Base-by-base conservation (phyloP, 2,888 invertebrate genomes). In the Tetramorium bicarinatum region DNA sequence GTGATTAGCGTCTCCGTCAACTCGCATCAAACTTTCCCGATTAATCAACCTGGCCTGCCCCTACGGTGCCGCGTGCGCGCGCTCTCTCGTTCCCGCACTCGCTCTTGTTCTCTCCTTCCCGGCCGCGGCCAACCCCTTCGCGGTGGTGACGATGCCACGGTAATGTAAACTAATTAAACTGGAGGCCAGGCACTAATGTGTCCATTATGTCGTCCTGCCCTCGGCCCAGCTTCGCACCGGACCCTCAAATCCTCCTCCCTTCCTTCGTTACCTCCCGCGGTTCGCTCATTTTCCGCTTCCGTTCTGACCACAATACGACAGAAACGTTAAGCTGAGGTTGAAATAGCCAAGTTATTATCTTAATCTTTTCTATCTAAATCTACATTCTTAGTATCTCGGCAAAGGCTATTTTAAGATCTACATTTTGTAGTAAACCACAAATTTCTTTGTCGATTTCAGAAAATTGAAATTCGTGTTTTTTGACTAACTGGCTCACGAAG, bases 101-200 rank as follows among this genome's bases (percentile, higher is more conserved):
- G 18, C 80, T 71, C 66, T 62, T 74, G 76, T 76, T 56, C 84
- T 59, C 82, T 88, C 84, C 83, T 85, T 62, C 74, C 56, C 83
- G 75, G 77, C 75, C 81, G 59, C 56, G 76, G 76, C 85, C 82
- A 89, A 85, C 90, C 90, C 89, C 87, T 92, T 91, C 91, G 87
- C 89, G 91, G 88, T 91, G 90, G 92, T 93, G 93, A 93, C 93
- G 94, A 93, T 93, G 92, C 92, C 90, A 90, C 92, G 92, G 92
- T 94, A 94, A 94, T 94, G 94, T 94, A 94, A 94, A 94, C 94
- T 94, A 94, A 94, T 94, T 94, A 94, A 94, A 94, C 93, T 91
- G 91, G 93, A 93, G 94, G 92, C 92, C 92, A 90, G 89, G 93
- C 92, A 93, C 93, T 94, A 94, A 94, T 94, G 94, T 92, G 92